phyloP scores from a whole-genome alignment of 2,113 vertebrate genomes.

The Nycticryphes semicollaris region DNA sequence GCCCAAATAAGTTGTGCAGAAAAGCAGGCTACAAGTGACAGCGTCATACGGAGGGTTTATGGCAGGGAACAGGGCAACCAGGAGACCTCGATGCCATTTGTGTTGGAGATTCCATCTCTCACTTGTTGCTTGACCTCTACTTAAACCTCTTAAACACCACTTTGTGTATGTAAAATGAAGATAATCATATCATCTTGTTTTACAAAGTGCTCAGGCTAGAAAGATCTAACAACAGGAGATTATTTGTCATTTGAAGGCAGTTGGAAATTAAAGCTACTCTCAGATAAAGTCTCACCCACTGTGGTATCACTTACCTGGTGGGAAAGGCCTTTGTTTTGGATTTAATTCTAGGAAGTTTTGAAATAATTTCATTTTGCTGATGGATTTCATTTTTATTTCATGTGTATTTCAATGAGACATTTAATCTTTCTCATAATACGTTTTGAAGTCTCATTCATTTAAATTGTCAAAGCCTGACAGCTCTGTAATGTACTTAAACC shows the following conservation, averaged over 20 bases:
- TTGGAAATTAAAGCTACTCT: neutral
- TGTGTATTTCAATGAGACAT: neutral
- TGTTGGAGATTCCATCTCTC: neutral
- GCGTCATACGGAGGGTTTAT: neutral
- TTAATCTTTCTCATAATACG: neutral
- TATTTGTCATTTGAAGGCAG: neutral
- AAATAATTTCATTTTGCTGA: neutral
- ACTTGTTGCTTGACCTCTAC: neutral
- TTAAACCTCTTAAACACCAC: neutral
- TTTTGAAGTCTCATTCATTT: conserved; percentile 28
- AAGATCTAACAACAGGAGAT: neutral
- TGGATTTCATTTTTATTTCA: neutral
- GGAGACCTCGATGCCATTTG: neutral
- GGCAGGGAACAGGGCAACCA: neutral
- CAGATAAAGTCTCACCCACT: neutral
- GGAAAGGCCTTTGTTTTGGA: neutral
- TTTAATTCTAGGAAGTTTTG: neutral
- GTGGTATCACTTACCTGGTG: neutral
- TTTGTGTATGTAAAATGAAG: neutral
- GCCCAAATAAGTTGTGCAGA: neutral
- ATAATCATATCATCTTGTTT: neutral
- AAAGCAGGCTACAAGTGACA: neutral
- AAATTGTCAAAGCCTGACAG: neutral
- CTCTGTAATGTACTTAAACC: neutral
- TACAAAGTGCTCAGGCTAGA: neutral